Evolutionary conservation across 2,113 vertebrate species (phyloP).

Genomic region (Ophiodon elongatus): DNA sequence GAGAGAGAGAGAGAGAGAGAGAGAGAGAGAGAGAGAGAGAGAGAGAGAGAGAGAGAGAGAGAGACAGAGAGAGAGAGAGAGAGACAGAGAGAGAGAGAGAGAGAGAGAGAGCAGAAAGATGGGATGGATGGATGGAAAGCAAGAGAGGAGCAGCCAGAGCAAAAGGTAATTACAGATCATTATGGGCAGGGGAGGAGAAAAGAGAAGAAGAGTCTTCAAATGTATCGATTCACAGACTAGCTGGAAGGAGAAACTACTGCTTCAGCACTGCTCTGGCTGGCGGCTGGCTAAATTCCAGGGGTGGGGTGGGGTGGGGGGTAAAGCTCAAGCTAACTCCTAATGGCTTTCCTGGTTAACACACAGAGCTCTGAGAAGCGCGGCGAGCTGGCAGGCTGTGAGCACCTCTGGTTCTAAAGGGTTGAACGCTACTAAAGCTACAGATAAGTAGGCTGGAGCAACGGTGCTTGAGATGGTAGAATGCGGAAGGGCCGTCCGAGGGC

Average conservation of each 20-base stretch:
- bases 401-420: slow-evolving; percentile 52
- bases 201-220: slow-evolving; percentile 53
- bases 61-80: background rate
- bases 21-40: slow-evolving; percentile 29
- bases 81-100: slow-evolving; percentile 30
- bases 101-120: slow-evolving; percentile 23
- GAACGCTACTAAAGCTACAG: slow-evolving; percentile 40
- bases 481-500: slow-evolving; percentile 18
- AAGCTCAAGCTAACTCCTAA: slow-evolving; percentile 65
- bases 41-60: slow-evolving; percentile 34
- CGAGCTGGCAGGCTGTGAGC: slow-evolving; percentile 55
- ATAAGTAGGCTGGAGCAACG: slow-evolving; percentile 39
- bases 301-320: background rate
- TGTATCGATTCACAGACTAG: slow-evolving; percentile 64
- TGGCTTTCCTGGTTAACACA: slow-evolving; percentile 55
- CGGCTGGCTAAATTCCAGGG: slow-evolving; percentile 21
- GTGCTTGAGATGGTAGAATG: slow-evolving; percentile 49
- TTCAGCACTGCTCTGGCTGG: slow-evolving; percentile 51
- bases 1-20: slow-evolving; percentile 26
- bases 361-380: slow-evolving; percentile 53
- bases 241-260: slow-evolving; percentile 35
- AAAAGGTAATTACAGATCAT: slow-evolving; percentile 51
- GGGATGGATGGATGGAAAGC: slow-evolving; percentile 50
- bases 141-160: slow-evolving; percentile 48
- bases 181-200: slow-evolving; percentile 36